Conservation (phyloP, 2,113 vertebrate genomes). For the Acrocephalus arundinaceus region DNA sequence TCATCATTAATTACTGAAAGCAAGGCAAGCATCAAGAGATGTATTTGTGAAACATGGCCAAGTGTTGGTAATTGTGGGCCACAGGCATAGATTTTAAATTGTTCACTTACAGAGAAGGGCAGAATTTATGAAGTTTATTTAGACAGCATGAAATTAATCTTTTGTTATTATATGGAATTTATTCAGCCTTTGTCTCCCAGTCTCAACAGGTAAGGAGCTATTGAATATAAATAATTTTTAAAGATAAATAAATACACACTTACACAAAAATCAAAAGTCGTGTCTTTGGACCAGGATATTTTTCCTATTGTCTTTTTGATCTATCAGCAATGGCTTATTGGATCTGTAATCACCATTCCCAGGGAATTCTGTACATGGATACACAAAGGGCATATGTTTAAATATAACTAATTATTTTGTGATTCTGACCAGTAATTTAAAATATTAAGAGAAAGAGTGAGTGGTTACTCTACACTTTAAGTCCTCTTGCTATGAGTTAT, state of each 20-base stretch:
- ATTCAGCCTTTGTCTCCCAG: not conserved
- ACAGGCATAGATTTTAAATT: conserved; percentile 26
- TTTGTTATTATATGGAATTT: conserved; percentile 18
- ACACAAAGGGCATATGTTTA: not conserved
- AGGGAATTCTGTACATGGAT: not conserved
- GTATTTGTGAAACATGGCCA: not conserved
- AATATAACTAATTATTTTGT: not conserved
- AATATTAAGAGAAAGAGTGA: not conserved
- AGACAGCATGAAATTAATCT: conserved; percentile 13
- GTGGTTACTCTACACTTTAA: not conserved
- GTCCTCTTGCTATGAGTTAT: not conserved
- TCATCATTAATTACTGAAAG: not conserved
- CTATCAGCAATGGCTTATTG: not conserved
- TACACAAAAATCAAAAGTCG: not conserved
- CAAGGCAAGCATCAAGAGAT: not conserved
- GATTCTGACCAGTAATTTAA: not conserved
- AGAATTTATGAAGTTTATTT: conserved; percentile 39
- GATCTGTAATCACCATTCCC: not conserved
- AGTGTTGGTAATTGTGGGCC: not conserved
- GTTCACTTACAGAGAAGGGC: conserved; percentile 40
- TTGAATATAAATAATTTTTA: not conserved
- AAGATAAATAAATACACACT: not conserved
- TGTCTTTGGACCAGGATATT: not conserved
- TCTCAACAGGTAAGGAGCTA: not conserved
- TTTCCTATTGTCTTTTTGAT: not conserved